phyloP scores from a whole-genome alignment of 2,113 vertebrate genomes.

The Erpornis zantholeuca region DNA sequence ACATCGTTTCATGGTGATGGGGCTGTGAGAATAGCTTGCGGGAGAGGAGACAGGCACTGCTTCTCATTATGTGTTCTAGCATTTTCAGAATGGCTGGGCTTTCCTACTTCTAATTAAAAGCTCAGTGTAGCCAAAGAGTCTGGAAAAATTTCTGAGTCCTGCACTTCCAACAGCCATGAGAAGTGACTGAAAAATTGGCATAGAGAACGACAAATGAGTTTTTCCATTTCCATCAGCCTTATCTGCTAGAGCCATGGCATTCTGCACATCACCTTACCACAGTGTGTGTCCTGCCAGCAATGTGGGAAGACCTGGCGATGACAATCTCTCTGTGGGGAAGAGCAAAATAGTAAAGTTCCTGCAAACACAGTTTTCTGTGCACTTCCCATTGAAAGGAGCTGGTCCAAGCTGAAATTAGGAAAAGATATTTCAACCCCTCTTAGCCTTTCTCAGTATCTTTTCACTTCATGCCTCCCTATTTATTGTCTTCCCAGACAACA shows the following conservation, averaged over 20 bases:
- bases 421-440: neutral
- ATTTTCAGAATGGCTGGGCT: neutral
- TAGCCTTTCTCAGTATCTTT: neutral
- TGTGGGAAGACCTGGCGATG: neutral
- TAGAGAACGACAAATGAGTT: neutral
- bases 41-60: neutral
- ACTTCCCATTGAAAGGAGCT: neutral
- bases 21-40: neutral
- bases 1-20: neutral
- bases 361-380: neutral
- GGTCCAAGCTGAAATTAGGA: neutral
- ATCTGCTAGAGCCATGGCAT: neutral
- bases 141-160: neutral
- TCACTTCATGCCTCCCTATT: neutral
- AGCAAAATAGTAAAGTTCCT: neutral
- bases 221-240: neutral
- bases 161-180: neutral
- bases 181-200: neutral
- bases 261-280: fast-evolving
- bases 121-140: neutral
- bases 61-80: neutral
- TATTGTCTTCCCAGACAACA: neutral
- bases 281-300: neutral
- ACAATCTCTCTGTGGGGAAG: neutral
- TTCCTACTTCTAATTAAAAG: neutral